Base-by-base conservation (phyloP, 2,888 invertebrate genomes). In the Sesia bembeciformis region DNA sequence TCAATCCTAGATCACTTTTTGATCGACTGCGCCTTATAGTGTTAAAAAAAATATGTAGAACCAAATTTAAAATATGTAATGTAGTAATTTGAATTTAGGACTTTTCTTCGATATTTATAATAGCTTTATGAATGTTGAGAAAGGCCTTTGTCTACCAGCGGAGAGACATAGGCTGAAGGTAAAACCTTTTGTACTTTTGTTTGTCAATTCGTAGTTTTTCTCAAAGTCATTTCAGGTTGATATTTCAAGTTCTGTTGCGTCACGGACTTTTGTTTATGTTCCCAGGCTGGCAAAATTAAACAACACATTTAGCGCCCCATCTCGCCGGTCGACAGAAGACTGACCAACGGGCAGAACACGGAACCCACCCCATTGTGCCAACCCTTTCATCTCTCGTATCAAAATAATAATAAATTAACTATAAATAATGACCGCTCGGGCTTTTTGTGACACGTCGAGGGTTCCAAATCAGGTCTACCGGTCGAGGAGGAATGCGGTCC, bases 321-420 rank as follows among this genome's bases (percentile, higher is more conserved):
- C 61, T 64, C 69, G 64, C 64, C 43, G n/a, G 46, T 46, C 4
- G 23, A 4, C 46, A 23, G n/a, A 46, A 23, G 8, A 69, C 65
- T 78, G 78, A 73, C 83, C 81, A 81, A 80, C 83, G 78, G 83
- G 70, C 72, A 68, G 70, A 78, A 84, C 77, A 76, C 82, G 84
- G 85, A 84, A 84, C 79, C 70, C 67, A 60, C 60, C 61, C 70
- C 62, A 78, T 83, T 81, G 79, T 81, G 66, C 59, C 62, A 74
- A 82, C 86, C 87, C 87, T 84, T 84, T 86, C 81, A 83, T 81
- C 82, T 76, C 78, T 64, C 78, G 78, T 85, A 87, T 88, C 85
- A 84, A 86, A 87, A 87, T 88, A 87, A 87, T 86, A 87, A 86
- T 86, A 84, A 85, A 87, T 86, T 85, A 84, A 84, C 73, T 82